These are phyloP conservation scores for Spodoptera frugiperda DNA, from an alignment of 1,140 invertebrate species.

Conservation along the genomic window DNA sequence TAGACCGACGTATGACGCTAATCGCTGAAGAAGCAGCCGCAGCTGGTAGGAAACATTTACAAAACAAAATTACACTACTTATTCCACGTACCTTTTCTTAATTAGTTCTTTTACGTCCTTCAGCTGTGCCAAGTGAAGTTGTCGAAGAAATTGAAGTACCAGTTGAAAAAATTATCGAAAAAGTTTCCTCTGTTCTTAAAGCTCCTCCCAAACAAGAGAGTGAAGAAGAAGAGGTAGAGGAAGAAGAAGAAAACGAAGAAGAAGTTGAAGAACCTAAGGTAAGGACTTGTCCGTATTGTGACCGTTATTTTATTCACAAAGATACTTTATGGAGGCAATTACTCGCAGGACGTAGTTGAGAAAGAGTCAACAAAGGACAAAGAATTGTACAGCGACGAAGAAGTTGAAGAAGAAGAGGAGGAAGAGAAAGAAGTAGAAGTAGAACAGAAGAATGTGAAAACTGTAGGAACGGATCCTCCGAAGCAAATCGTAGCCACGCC, in stretches of 20 bases:
- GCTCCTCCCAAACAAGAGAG: slow-evolving; percentile 55
- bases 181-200: slow-evolving; percentile 53
- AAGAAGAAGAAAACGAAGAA: slow-evolving; percentile 37
- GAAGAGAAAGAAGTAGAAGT: slow-evolving; percentile 67
- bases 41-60: slow-evolving; percentile 53
- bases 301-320: not conserved
- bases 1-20: slow-evolving; percentile 76
- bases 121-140: slow-evolving; percentile 33
- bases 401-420: slow-evolving; percentile 66
- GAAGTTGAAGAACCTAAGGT: slow-evolving; percentile 49
- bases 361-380: slow-evolving; percentile 63
- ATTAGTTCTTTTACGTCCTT: slow-evolving; percentile 41
- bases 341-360: slow-evolving; percentile 38
- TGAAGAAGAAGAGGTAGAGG: slow-evolving; percentile 48
- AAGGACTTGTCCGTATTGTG: slow-evolving; percentile 13
- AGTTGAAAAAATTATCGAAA: slow-evolving; percentile 58
- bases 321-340: not conserved
- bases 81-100: slow-evolving; percentile 11
- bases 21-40: slow-evolving; percentile 61
- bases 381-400: slow-evolving; percentile 73
- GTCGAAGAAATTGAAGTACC: slow-evolving; percentile 46
- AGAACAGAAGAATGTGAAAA: slow-evolving; percentile 76
- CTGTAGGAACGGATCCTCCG: slow-evolving; percentile 58
- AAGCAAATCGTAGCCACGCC: slow-evolving; percentile 49
- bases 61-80: not conserved